A percentile compares a stretch with the other conserved stretches of the same genome.
phyloP scores from a whole-genome alignment of 2,113 vertebrate genomes.

The Hippocampus zosterae region DNA sequence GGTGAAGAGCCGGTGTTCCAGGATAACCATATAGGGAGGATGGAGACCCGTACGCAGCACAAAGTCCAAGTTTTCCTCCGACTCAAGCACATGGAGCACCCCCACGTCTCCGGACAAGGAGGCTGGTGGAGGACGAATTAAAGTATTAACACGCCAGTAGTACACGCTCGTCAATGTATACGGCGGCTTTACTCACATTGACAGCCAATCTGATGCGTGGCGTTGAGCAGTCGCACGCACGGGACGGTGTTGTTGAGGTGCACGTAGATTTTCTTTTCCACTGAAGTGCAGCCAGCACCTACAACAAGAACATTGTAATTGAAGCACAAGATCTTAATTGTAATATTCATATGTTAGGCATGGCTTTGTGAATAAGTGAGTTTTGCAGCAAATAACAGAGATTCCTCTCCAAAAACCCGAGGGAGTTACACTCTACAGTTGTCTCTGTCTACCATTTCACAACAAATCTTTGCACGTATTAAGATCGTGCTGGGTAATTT shows the following conservation, averaged over 20 bases:
- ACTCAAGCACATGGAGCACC: slow-evolving; percentile 86
- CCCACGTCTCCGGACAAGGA: slow-evolving; percentile 83
- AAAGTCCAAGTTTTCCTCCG: slow-evolving; percentile 81
- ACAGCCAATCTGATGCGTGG: slow-evolving; percentile 95
- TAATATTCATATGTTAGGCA: no score
- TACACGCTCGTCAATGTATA: background rate
- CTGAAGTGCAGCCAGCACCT: slow-evolving; percentile 75
- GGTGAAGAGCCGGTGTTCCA: slow-evolving; percentile 81
- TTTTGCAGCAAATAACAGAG: no score
- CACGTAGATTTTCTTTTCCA: slow-evolving; percentile 93
- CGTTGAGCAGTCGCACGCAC: slow-evolving; percentile 90
- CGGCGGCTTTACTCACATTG: slow-evolving; percentile 81
- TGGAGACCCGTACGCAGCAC: slow-evolving; percentile 77
- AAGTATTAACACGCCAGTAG: background rate
- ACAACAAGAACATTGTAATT: slow-evolving; percentile 6
- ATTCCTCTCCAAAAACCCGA: no score
- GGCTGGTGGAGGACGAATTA: slow-evolving; percentile 41
- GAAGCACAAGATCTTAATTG: background rate
- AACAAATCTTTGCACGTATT: no score
- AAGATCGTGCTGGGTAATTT: no score
- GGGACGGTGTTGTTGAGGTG: slow-evolving; percentile 81
- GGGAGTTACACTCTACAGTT: no score
- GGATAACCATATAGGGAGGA: slow-evolving; percentile 86
- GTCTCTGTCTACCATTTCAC: no score
- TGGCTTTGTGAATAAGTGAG: no score